Base-by-base conservation (phyloP, 2,797 vertebrate species). In the Paguma larvata region DNA sequence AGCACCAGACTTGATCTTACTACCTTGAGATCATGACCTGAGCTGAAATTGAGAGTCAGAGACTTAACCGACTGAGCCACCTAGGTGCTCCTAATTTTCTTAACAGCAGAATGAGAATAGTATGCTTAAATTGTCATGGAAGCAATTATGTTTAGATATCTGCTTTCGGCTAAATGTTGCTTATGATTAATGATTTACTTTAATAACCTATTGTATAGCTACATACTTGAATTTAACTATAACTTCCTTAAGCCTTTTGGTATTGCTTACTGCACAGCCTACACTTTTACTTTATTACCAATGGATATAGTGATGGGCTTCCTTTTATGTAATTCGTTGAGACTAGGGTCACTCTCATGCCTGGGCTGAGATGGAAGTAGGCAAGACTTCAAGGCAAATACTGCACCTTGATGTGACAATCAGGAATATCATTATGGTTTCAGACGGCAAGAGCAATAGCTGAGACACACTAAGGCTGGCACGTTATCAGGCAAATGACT, bases 121-220 rank as follows among this genome's bases (percentile, higher is more conserved):
- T 68, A 44, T 30, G 18, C 56, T 75, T 90, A 34, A 95, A 41
- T 2, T 73, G n/a, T 88, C 56, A 62, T 44, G 56, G 63, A 88
- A 84, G 80, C 63, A 95, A 51, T 62, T 92, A 23, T 77, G n/a
- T 84, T 59, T 78, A 72, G 14, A 13, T 78, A 25, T 53, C 44
- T 94, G 38, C 32, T 65, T 91, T 95, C 80, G 27, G 84, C 21
- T 80, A 5, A 41, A 79, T 48, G 48, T 93, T 88, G 75, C 88
- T 93, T 44, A 68, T 93, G 88, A 16, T 70, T 92, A 83, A 83
- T 56, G 25, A 5, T 68, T 85, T 89, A 88, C n/a, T 85, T 67
- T 85, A 89, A 68, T 83, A 87, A 59, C 48, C 63, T 93, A 27
- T 59, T 78, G 34, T 51, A 59, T 68, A 91, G 67, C 23, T 78